Evolutionary conservation across 1,140 invertebrate species (phyloP).

Genomic region (Heliconius eleuchia): DNA sequence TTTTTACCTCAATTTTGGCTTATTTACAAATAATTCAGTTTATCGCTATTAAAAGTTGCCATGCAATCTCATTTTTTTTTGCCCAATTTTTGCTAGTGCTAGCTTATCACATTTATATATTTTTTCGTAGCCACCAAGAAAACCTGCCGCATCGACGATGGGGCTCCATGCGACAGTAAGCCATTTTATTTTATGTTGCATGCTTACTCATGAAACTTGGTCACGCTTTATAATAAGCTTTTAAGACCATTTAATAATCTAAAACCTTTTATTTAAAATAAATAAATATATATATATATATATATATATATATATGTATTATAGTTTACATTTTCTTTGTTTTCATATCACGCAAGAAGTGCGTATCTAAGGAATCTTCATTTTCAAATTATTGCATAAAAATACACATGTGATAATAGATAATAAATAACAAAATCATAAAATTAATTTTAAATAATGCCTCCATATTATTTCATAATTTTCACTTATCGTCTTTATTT

Average conservation of each 20-base stretch:
- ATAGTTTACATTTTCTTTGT: no score
- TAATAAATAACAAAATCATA: no score
- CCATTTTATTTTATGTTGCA: slow-evolving; percentile 51
- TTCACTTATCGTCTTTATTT: no score
- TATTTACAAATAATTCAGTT: background rate
- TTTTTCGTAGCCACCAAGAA: slow-evolving; percentile 84
- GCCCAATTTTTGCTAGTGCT: slow-evolving; percentile 33
- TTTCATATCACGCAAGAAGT: no score
- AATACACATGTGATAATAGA: no score
- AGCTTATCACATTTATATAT: slow-evolving; percentile 53
- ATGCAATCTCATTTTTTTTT: slow-evolving; percentile 30
- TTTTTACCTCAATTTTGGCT: background rate
- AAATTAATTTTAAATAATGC: no score
- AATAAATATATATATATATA: no score
- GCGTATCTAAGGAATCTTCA: no score
- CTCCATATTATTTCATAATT: no score
- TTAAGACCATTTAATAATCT: background rate
- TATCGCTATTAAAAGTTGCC: background rate
- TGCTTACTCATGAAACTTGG: background rate
- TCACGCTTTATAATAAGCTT: background rate
- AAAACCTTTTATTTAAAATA: background rate
- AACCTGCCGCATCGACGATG: slow-evolving; percentile 87
- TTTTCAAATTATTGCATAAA: no score
- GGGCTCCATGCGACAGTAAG: slow-evolving; percentile 91
- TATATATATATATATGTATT: background rate